Conservation (phyloP, 2,113 vertebrate genomes). For the Heteronetta atricapilla region DNA sequence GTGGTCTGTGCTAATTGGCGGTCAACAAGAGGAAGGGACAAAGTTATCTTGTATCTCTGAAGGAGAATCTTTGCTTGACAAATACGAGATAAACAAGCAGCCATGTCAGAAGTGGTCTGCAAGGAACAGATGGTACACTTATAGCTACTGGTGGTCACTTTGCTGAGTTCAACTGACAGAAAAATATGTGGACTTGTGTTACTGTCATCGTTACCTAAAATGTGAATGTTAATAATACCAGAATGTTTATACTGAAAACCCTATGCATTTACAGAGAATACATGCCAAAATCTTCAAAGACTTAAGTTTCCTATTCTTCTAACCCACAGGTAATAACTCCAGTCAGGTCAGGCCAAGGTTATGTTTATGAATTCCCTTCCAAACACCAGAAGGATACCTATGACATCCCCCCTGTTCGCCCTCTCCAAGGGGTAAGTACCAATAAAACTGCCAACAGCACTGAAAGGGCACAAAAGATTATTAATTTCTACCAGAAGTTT, state of each 20-base stretch:
- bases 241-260: not conserved
- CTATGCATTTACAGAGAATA: not conserved
- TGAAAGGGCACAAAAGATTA: constrained; percentile 23
- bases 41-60: not conserved
- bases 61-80: not conserved
- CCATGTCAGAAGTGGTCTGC: not conserved
- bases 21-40: not conserved
- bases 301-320: constrained; percentile 21
- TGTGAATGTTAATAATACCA: not conserved
- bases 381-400: constrained; percentile 89
- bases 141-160: not conserved
- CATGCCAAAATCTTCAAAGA: not conserved
- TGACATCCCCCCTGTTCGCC: constrained; percentile 86
- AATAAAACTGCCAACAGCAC: not conserved
- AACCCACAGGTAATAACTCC: constrained; percentile 89
- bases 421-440: constrained; percentile 87
- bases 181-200: not conserved
- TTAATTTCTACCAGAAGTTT: constrained; percentile 29
- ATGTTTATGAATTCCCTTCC: constrained; percentile 84
- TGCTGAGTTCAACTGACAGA: not conserved
- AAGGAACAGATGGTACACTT: not conserved
- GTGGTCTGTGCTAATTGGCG: not conserved
- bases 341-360: constrained; percentile 87
- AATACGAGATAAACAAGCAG: not conserved
- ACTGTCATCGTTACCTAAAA: not conserved